phyloP scores from a whole-genome alignment of 2,888 invertebrate species.

The Candidula unifasciata region DNA sequence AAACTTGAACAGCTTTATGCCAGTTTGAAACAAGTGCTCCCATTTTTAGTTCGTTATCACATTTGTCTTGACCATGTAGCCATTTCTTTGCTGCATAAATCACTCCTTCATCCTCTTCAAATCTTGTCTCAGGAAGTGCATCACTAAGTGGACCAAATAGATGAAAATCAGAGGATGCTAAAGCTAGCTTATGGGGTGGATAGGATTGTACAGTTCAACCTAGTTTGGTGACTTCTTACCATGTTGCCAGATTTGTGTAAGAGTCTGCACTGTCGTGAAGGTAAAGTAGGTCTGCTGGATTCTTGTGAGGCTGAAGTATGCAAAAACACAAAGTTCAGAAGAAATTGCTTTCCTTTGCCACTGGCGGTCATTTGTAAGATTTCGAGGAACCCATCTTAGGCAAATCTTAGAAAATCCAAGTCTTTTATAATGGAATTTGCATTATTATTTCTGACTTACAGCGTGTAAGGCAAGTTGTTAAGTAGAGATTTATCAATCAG shows the following conservation, averaged over 20 bases:
- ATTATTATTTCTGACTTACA: too few species aligned
- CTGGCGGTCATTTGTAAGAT: too few species aligned
- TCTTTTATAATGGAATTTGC: too few species aligned
- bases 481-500: too few species aligned
- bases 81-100: background rate
- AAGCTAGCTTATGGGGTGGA: background rate
- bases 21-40: too few species aligned
- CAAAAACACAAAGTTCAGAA: background rate
- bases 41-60: too few species aligned
- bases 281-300: background rate
- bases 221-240: background rate
- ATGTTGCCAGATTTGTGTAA: slow-evolving; percentile 10
- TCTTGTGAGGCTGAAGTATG: slow-evolving; percentile 10
- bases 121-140: background rate
- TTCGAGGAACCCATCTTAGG: too few species aligned
- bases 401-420: too few species aligned
- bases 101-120: slow-evolving; percentile 5
- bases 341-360: too few species aligned
- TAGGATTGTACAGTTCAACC: background rate
- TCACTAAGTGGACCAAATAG: background rate
- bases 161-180: slow-evolving; percentile 17
- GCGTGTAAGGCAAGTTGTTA: too few species aligned
- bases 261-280: background rate
- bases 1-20: too few species aligned
- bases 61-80: background rate